Evolutionary conservation across 2,888 invertebrate genomes (phyloP).

Genomic region (Brachypalpus laphriformis): DNA sequence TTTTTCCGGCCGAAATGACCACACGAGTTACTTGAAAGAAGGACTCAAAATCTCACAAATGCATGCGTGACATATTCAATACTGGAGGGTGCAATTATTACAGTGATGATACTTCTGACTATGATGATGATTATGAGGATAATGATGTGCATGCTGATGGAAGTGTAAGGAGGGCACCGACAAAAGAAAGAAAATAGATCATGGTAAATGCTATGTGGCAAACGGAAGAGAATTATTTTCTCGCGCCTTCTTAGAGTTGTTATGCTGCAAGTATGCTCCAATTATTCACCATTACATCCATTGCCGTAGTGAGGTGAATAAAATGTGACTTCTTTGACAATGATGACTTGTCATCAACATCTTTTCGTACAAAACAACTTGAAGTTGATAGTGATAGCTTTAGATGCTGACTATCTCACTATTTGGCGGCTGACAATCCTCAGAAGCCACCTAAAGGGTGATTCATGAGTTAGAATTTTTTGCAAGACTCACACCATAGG

Average conservation of each 20-base stretch:
- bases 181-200: slow-evolving; percentile 8
- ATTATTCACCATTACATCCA: slow-evolving; percentile 57
- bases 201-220: slow-evolving; percentile 17
- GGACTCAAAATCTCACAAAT: slow-evolving; percentile 34
- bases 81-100: slow-evolving; percentile 5
- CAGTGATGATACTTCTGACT: background rate
- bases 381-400: slow-evolving; percentile 28
- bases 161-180: slow-evolving; percentile 15
- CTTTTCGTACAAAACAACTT: slow-evolving; percentile 1
- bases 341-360: slow-evolving; percentile 34
- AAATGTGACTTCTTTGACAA: slow-evolving; percentile 50
- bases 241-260: background rate
- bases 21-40: slow-evolving; percentile 43
- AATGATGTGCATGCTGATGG: slow-evolving; percentile 18
- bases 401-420: slow-evolving; percentile 5
- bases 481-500: background rate
- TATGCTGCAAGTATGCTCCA: slow-evolving; percentile 47
- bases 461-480: slow-evolving; percentile 14
- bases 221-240: slow-evolving; percentile 33
- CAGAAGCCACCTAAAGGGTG: background rate
- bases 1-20: slow-evolving; percentile 40
- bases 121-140: slow-evolving; percentile 1
- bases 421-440: slow-evolving; percentile 3
- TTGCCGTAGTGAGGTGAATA: slow-evolving; percentile 18
- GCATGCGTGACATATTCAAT: slow-evolving; percentile 59